A percentile compares a stretch with the other conserved stretches of the same genome.
phyloP scores from a whole-genome alignment of 2,888 invertebrate genomes.

The Athetis lepigone region DNA sequence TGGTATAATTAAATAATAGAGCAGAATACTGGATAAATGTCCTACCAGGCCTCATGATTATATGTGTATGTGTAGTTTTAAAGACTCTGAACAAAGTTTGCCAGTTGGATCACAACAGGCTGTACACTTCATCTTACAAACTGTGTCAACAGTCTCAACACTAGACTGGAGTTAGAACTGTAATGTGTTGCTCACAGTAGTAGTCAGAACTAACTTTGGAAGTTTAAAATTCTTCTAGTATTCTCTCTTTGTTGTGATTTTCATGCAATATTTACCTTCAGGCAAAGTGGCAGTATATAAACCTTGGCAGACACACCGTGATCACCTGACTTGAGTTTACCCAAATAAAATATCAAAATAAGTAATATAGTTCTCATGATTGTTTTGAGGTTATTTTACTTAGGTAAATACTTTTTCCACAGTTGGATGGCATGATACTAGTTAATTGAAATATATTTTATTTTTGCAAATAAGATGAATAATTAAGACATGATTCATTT shows the following conservation, averaged over 20 bases:
- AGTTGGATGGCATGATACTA: constrained; percentile 18
- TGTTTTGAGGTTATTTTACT: constrained; percentile 23
- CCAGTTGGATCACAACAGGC: no score
- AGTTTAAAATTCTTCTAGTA: no score
- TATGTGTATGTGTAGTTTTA: no score
- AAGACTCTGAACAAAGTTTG: no score
- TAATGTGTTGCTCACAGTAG: no score
- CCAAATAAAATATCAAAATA: constrained; percentile 18
- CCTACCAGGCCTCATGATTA: no score
- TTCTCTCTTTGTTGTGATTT: no score
- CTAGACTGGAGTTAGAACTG: no score
- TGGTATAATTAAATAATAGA: constrained; percentile 13
- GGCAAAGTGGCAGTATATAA: background rate
- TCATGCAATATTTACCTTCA: background rate
- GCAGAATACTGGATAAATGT: background rate
- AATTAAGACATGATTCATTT: constrained; percentile 14
- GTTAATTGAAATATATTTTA: constrained; percentile 12
- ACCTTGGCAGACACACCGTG: no score
- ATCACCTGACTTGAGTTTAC: background rate
- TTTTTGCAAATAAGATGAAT: constrained; percentile 33
- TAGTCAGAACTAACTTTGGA: no score
- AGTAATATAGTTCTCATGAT: constrained; percentile 13
- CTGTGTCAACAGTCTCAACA: no score
- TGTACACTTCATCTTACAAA: no score
- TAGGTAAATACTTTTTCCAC: constrained; percentile 7